Base-by-base conservation (phyloP, 1,140 invertebrate species). In the Wiebesia pumilae region DNA sequence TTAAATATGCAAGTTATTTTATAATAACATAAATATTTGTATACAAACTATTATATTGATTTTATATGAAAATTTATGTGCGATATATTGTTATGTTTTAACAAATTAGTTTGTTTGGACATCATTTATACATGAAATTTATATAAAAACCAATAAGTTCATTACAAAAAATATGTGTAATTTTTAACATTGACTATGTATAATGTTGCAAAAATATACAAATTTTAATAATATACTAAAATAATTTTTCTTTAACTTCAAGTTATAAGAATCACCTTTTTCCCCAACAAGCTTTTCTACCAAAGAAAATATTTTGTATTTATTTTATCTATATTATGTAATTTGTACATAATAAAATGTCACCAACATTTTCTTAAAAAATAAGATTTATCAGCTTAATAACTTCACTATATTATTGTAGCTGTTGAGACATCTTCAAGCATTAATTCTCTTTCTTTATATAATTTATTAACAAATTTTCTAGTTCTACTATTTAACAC, bases 401-500 rank as follows among this genome's bases (percentile, higher is more conserved):
- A 33, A 73, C 30, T 87, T 86, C 80, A 43, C 27, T 82, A 80
- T 19, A 81, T 85, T n/a, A 83, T 80, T 35, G 78, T 71, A 79
- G 21, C 24, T 38, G 21, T 33, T 33, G 40, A 87, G 47, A 88
- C 43, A 77, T 87, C 81, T 88, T 90, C 80, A 35, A 92, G 82
- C 30, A 86, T 30, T 35, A 87, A 67, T 81, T 91, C 58, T 54
- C 91, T 90, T 88, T 92, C 87, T 51, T 89, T 82, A 54, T 91
- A 83, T 87, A 93, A 87, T 89, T 91, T 91, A 21, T 89, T 87
- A 83, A 90, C 69, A 81, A 90, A 93, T 40, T 87, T 88, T 62
- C 40, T 89, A 83, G 90, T 89, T 80, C 90, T 88, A 79, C 85
- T 85, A 81, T 91, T 91, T 73, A 89, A 88, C 81, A 58, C 73